Evolutionary conservation across 2,113 vertebrate species (phyloP).

Genomic region (Grallaria varia): DNA sequence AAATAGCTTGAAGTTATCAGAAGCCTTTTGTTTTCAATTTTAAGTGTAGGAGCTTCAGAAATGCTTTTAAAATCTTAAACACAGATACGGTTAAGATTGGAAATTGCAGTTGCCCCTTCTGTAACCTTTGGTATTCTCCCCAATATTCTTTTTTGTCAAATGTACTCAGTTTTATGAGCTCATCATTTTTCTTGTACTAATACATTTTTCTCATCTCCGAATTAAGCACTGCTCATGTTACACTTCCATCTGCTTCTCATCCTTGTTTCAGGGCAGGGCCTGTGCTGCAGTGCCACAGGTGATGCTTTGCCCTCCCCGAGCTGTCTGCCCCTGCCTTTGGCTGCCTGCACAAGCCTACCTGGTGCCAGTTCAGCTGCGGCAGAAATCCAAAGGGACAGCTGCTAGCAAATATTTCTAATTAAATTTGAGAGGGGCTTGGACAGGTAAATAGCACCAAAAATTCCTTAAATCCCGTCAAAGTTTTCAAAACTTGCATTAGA

Average conservation of each 20-base stretch:
- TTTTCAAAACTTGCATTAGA: background rate
- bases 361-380: background rate
- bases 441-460: background rate
- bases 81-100: background rate
- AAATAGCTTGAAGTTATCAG: background rate
- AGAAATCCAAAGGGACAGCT: background rate
- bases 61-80: background rate
- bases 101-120: slow-evolving; percentile 20
- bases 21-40: background rate
- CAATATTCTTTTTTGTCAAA: slow-evolving; percentile 16
- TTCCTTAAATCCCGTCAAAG: background rate
- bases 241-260: background rate
- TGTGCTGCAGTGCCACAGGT: background rate
- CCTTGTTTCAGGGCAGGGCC: background rate
- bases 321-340: background rate
- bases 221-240: slow-evolving; percentile 28
- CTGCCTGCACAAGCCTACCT: background rate
- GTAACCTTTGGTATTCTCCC: slow-evolving; percentile 30
- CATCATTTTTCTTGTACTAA: slow-evolving; percentile 55
- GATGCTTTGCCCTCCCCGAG: background rate
- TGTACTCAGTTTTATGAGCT: slow-evolving; percentile 29
- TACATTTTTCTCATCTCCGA: slow-evolving; percentile 55
- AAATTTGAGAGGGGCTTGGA: background rate
- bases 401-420: background rate
- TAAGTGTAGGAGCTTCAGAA: background rate